Evolutionary conservation across 2,113 vertebrate species (phyloP), one percentile per base, ranked within the genome.

Genomic region (Elaphurus davidianus): DNA sequence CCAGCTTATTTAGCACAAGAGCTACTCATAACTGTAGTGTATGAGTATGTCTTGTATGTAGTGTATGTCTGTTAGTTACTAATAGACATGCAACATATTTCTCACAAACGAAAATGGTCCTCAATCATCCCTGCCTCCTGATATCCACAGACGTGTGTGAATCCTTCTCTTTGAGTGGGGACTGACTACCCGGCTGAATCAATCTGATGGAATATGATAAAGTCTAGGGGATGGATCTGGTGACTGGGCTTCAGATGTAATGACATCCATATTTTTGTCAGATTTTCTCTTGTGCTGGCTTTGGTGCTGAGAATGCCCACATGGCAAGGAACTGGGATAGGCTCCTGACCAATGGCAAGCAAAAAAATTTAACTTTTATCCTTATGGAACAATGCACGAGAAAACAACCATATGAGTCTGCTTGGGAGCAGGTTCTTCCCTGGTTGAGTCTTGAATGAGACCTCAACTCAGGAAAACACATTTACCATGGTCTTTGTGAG

Each of bases 321-420:
- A 1, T 7, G 7, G 14, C 7, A 11, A 71, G 36, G 36, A 19
- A 16, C 5, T 33, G 17, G 13, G 23, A 25, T 3, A 6, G 10
- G 0, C 13, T 33, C 52, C 82, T 76, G 47, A 11, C 3, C 21
- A 15, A 7, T 1, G 6, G 50, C 79, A 36, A 57, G 13, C 36
- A 57, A n/a, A 57, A 40, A 15, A 27, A 7, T 50, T 27, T 25
- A 21, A 30, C 23, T 15, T 16, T 43, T 52, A 21, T 50, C 16
- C 40, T 59, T 4, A 0, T 6, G 9, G 7, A 33, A 50, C 4
- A 86, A 3, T 6, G 13, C 57, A 59, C 1, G 4, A 43, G 76
- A 14, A 78, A 45, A 50, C 47, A 50, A 50, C 12, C 13, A 50
- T 3, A 2, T 23, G 1, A 23, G 15, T 59, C 19, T 28, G 28